Evolutionary conservation across 2,797 vertebrate genomes (phyloP).

Genomic region (Anabacerthia variegaticeps): DNA sequence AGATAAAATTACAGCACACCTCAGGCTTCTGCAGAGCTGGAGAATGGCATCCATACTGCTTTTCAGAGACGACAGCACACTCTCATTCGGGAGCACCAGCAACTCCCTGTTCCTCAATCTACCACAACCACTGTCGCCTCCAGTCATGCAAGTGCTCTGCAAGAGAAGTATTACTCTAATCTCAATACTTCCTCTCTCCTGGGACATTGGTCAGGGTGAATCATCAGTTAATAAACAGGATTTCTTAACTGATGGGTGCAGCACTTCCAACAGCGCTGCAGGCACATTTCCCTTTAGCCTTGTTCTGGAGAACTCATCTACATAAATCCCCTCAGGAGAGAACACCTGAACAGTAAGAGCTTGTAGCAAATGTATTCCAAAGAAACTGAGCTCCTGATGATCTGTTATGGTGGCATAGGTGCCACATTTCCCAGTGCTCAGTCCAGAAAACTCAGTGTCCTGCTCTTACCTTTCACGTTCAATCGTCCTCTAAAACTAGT

Average conservation of each 20-base stretch:
- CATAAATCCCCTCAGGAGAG: background rate
- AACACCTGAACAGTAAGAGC: background rate
- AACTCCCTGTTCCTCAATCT: background rate
- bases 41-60: background rate
- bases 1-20: background rate
- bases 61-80: background rate
- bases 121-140: background rate
- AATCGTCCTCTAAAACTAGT: conserved; percentile 25
- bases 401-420: background rate
- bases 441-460: background rate
- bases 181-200: background rate
- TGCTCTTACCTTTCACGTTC: conserved; percentile 44
- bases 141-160: background rate
- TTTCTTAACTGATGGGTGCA: conserved; percentile 46
- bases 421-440: background rate
- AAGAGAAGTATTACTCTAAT: background rate
- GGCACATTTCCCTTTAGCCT: background rate
- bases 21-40: background rate
- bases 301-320: background rate
- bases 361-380: background rate
- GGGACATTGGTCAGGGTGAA: conserved; percentile 6
- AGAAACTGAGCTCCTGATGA: background rate
- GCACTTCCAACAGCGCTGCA: background rate
- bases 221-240: conserved; percentile 41
- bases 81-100: background rate